Conservation (phyloP, 2,113 vertebrate genomes). For the Ictalurus furcatus region DNA sequence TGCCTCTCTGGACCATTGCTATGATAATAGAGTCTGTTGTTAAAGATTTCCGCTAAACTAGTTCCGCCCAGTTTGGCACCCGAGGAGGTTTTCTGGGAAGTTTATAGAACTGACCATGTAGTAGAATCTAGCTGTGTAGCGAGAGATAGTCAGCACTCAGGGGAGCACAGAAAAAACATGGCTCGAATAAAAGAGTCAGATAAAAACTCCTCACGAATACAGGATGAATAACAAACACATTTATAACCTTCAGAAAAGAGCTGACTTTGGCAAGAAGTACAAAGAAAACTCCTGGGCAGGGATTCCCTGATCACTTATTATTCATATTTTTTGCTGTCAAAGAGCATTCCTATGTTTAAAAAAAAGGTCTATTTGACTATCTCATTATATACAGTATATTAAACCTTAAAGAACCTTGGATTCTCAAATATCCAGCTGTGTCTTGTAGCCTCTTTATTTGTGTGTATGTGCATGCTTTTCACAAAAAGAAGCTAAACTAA, state of each 20-base stretch:
- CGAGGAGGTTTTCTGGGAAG: slow-evolving; percentile 42
- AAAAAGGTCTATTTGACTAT: background rate
- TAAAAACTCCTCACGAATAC: slow-evolving; percentile 48
- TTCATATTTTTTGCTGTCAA: slow-evolving; percentile 1
- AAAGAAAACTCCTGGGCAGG: slow-evolving; percentile 45
- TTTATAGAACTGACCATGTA: slow-evolving; percentile 50
- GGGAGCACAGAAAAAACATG: slow-evolving; percentile 24
- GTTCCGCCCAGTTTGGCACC: slow-evolving; percentile 37
- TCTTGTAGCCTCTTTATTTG: background rate
- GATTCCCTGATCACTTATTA: slow-evolving; percentile 39
- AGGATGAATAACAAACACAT: slow-evolving; percentile 52
- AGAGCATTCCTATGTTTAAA: background rate
- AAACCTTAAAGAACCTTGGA: background rate
- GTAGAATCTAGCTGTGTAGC: slow-evolving; percentile 34
- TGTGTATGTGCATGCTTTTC: background rate
- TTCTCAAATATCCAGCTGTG: background rate
- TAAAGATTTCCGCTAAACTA: slow-evolving; percentile 46
- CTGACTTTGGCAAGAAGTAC: slow-evolving; percentile 47
- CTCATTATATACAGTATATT: background rate
- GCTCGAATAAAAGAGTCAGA: slow-evolving; percentile 29
- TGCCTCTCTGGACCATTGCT: slow-evolving; percentile 16
- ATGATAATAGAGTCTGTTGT: slow-evolving; percentile 41
- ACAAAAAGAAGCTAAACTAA: background rate
- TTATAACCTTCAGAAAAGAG: slow-evolving; percentile 42
- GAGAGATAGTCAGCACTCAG: slow-evolving; percentile 39